These are phyloP conservation scores for Ormia ochracea DNA, from an alignment of 2,888 invertebrate genomes.

Conservation along the genomic window DNA sequence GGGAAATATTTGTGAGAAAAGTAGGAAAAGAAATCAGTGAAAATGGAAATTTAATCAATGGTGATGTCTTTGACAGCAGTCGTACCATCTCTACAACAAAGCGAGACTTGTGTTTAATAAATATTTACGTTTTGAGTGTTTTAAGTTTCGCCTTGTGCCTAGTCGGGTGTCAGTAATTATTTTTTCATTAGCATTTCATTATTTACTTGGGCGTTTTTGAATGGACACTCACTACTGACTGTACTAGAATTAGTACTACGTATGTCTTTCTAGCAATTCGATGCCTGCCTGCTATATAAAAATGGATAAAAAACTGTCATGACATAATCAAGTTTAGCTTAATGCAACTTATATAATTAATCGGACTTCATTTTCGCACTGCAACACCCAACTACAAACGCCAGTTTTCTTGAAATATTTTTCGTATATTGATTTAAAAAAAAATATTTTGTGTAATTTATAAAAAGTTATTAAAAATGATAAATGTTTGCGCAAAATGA, in stretches of 20 bases:
- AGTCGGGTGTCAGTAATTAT: constrained; percentile 46
- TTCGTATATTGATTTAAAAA: too few species aligned
- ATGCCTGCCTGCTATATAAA: not conserved
- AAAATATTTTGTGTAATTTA: too few species aligned
- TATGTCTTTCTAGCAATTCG: too few species aligned
- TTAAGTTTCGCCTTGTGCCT: constrained; percentile 42
- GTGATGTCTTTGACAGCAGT: too few species aligned
- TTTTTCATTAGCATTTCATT: constrained; percentile 12
- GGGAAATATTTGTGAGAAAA: too few species aligned
- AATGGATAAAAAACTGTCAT: constrained; percentile 44
- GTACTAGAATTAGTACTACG: not conserved
- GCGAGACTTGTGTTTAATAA: constrained; percentile 11
- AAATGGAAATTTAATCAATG: too few species aligned
- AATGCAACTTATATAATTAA: constrained; percentile 4
- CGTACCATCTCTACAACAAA: not conserved
- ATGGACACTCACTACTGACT: not conserved
- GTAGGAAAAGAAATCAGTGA: too few species aligned
- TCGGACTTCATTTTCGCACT: not conserved
- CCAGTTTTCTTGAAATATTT: too few species aligned
- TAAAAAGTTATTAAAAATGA: too few species aligned
- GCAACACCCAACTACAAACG: not conserved
- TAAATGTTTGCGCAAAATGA: too few species aligned
- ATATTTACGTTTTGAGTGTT: not conserved
- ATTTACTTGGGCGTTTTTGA: constrained; percentile 42
- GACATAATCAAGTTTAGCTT: constrained; percentile 54